Evolutionary conservation across 2,888 invertebrate genomes (phyloP).

Genomic region (Dynastes hyllus): DNA sequence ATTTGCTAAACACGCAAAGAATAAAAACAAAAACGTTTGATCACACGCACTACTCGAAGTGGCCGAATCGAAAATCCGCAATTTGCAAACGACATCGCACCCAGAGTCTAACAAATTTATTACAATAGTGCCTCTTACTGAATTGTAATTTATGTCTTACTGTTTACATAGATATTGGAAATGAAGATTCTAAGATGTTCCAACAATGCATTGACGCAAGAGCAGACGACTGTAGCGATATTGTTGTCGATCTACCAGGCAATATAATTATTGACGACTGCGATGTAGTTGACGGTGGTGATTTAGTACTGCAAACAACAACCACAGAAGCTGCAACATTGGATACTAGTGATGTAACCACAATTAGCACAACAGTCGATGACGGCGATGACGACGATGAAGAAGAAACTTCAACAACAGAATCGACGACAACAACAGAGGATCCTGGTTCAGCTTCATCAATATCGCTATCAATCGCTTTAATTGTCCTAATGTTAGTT

Average conservation of each 20-base stretch:
- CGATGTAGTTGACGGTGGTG: neutral
- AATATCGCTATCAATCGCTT: slow-evolving; percentile 18
- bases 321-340: neutral
- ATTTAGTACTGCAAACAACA: neutral
- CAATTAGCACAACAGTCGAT: neutral
- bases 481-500: neutral
- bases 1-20: no score
- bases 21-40: no score
- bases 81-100: no score
- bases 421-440: neutral
- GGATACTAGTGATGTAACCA: no score
- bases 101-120: no score
- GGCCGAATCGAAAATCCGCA: no score
- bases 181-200: no score
- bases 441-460: slow-evolving; percentile 10
- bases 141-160: no score
- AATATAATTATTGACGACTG: slow-evolving; percentile 16
- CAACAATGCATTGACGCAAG: no score
- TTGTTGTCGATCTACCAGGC: neutral
- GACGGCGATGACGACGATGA: neutral
- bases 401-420: neutral
- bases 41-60: no score
- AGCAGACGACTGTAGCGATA: neutral
- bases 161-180: no score
- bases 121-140: no score